Conservation (phyloP, 2,797 vertebrate species). For the Anisognathus igniventris region DNA sequence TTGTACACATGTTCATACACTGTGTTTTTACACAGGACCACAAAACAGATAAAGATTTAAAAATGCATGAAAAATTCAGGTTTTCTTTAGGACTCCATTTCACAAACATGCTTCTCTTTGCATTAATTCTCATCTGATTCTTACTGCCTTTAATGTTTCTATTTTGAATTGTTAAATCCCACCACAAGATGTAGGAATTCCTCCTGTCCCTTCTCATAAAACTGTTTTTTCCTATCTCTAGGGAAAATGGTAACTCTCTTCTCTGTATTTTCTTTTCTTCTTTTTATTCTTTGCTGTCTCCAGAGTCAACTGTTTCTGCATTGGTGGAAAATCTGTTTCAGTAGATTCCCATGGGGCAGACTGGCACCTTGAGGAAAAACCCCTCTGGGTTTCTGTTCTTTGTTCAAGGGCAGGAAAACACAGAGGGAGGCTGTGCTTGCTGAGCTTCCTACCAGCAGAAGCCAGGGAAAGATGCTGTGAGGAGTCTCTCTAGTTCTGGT, state of each 20-base stretch:
- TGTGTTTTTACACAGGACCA: not conserved
- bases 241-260: not conserved
- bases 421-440: not conserved
- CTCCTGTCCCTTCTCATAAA: not conserved
- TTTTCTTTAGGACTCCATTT: not conserved
- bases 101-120: not conserved
- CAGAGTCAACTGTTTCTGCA: not conserved
- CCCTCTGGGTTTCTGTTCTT: not conserved
- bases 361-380: not conserved
- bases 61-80: not conserved
- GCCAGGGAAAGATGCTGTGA: not conserved
- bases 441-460: not conserved
- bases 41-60: not conserved
- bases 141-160: not conserved
- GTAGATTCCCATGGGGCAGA: not conserved
- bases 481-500: not conserved
- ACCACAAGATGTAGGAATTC: not conserved
- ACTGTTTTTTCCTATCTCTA: not conserved
- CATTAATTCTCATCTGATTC: not conserved
- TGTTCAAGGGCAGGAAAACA: rapidly evolving
- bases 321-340: not conserved
- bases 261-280: not conserved
- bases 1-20: not conserved
- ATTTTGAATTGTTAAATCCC: not conserved
- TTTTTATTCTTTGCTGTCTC: not conserved